Conservation (phyloP, 2,888 invertebrate species). For the Meteorus colon region DNA sequence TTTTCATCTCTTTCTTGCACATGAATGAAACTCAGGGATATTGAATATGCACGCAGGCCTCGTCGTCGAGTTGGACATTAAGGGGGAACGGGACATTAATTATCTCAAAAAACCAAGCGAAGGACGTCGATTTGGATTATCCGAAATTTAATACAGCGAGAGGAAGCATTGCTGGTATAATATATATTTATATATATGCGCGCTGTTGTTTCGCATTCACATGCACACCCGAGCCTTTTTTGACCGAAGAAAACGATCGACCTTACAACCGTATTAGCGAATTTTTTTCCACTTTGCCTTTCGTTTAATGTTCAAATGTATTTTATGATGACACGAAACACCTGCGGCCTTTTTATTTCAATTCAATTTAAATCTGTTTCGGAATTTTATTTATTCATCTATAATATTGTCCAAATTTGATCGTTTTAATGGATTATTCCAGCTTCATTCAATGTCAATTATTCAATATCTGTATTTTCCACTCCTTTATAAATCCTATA, state of each 20-base stretch:
- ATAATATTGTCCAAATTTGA: background rate
- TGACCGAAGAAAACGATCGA: constrained; percentile 17
- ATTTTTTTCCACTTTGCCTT: constrained; percentile 8
- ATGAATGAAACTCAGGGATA: constrained; percentile 1
- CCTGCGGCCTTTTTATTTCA: constrained; percentile 9
- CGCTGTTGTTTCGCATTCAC: constrained; percentile 21
- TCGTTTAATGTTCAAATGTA: background rate
- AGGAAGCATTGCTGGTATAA: constrained; percentile 10
- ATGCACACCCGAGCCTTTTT: constrained; percentile 28
- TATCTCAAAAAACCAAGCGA: constrained; percentile 58
- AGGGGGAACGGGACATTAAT: constrained; percentile 64
- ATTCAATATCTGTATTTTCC: too few relatives aligned
- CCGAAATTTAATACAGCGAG: constrained; percentile 62
- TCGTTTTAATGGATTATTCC: background rate
- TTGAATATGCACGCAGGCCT: constrained; percentile 20
- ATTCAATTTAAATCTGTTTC: constrained; percentile 6
- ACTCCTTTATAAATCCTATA: too few relatives aligned
- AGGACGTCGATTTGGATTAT: constrained; percentile 58
- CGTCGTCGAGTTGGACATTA: constrained; percentile 40
- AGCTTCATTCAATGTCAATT: too few relatives aligned
- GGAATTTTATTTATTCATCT: background rate
- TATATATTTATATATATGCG: constrained; percentile 9
- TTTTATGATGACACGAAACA: constrained; percentile 6
- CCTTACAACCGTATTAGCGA: constrained; percentile 36
- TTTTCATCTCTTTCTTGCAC: constrained; percentile 33